phyloP scores from a whole-genome alignment of 1,140 invertebrate species.

The Aphaenogaster floridana region DNA sequence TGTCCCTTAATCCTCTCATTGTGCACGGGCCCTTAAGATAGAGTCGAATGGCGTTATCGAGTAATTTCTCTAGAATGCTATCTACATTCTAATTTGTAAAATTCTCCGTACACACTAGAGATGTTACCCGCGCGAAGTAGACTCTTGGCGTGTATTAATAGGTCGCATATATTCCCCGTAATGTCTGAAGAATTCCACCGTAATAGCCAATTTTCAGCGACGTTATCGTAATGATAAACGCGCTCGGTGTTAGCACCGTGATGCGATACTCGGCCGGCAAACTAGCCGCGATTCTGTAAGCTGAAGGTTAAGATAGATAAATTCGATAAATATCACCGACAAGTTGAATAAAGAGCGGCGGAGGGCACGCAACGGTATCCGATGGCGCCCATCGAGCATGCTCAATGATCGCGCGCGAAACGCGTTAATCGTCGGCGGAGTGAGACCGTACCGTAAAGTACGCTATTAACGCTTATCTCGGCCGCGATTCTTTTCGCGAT shows the following conservation, averaged over 20 bases:
- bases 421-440: slow-evolving; percentile 55
- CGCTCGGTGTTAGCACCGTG: not conserved
- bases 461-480: slow-evolving; percentile 52
- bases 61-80: not conserved
- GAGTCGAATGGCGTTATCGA: not conserved
- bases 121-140: not conserved
- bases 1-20: no score
- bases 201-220: not conserved
- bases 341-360: slow-evolving; percentile 46
- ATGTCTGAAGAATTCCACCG: not conserved
- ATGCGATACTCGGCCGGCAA: slow-evolving; percentile 24
- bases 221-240: slow-evolving; percentile 38
- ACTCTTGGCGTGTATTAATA: slow-evolving; percentile 8
- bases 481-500: slow-evolving; percentile 55
- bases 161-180: not conserved
- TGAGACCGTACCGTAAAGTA: slow-evolving; percentile 48
- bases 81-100: not conserved
- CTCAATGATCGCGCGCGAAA: slow-evolving; percentile 52
- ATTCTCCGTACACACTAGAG: not conserved
- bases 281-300: not conserved
- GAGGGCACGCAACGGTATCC: slow-evolving; percentile 59
- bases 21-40: not conserved
- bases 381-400: slow-evolving; percentile 39
- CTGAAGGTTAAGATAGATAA: slow-evolving; percentile 50
- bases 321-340: slow-evolving; percentile 57